Evolutionary conservation across 2,888 invertebrate species (phyloP).

Genomic region (Exocentrus adspersus): DNA sequence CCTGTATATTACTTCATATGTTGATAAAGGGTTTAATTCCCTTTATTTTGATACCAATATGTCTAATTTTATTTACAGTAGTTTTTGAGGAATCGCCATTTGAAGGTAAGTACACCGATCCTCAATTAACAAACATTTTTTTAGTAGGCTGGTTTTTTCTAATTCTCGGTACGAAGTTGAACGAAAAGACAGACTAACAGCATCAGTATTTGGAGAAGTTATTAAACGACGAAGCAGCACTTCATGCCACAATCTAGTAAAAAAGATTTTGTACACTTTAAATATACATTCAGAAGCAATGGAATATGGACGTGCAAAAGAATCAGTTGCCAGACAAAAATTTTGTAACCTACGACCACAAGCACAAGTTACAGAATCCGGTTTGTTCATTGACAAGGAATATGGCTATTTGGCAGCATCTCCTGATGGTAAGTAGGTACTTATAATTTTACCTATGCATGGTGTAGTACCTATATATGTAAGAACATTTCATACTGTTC

Average conservation of each 20-base stretch:
- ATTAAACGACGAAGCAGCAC: background rate
- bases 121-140: too few species aligned
- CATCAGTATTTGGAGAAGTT: background rate
- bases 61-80: too few species aligned
- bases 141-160: too few species aligned
- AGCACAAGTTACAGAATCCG: background rate
- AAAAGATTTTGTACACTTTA: background rate
- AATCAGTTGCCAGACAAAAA: background rate
- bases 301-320: background rate
- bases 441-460: background rate
- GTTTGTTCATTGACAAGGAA: background rate
- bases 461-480: background rate
- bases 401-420: constrained; percentile 1
- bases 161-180: background rate
- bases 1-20: too few species aligned
- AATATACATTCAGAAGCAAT: background rate
- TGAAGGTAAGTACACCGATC: too few species aligned
- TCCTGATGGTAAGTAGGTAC: background rate
- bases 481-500: too few species aligned
- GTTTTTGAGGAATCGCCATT: too few species aligned
- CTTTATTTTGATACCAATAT: too few species aligned
- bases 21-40: too few species aligned
- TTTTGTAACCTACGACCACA: background rate
- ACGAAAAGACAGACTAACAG: background rate
- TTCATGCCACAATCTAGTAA: background rate